Percentiles rank a stretch among this genome's conserved stretches.
These are phyloP conservation scores for Rhagophthalmus giganteus DNA, from an alignment of 2,888 invertebrate genomes.

Conservation along the genomic window DNA sequence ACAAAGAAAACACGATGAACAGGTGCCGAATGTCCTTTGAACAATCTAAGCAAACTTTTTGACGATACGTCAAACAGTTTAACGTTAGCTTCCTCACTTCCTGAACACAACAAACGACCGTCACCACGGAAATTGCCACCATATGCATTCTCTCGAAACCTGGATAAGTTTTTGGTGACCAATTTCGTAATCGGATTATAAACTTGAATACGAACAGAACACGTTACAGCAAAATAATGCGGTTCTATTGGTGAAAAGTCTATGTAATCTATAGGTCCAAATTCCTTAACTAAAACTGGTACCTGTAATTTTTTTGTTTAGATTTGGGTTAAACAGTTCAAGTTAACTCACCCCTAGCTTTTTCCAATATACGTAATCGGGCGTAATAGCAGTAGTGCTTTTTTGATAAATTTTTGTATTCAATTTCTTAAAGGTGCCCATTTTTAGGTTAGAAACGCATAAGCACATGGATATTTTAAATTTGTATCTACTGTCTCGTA, in stretches of 20 bases:
- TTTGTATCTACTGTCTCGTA: neutral
- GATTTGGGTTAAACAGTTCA: neutral
- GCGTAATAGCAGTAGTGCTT: conserved; percentile 67
- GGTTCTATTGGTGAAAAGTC: conserved; percentile 90
- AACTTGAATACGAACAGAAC: conserved; percentile 83
- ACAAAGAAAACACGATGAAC: conserved; percentile 85
- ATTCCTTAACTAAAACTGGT: conserved; percentile 88
- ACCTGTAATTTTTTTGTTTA: conserved; percentile 58
- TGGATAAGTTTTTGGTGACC: conserved; percentile 78
- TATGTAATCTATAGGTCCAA: conserved; percentile 87
- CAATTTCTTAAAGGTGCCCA: conserved; percentile 70
- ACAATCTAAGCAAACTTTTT: conserved; percentile 79
- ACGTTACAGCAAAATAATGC: conserved; percentile 89
- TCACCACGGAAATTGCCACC: conserved; percentile 83
- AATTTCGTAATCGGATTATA: conserved; percentile 86
- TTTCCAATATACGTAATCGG: conserved; percentile 87
- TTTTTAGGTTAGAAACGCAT: conserved; percentile 38
- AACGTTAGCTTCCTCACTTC: conserved; percentile 85
- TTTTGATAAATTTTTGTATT: conserved; percentile 71
- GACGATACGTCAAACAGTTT: conserved; percentile 87
- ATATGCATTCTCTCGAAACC: conserved; percentile 81
- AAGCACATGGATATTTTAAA: neutral
- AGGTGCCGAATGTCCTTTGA: conserved; percentile 80
- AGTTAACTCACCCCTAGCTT: conserved; percentile 72
- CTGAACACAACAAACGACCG: conserved; percentile 82